Evolutionary conservation across 2,888 invertebrate species (phyloP).

Genomic region (Drosophila atripex): DNA sequence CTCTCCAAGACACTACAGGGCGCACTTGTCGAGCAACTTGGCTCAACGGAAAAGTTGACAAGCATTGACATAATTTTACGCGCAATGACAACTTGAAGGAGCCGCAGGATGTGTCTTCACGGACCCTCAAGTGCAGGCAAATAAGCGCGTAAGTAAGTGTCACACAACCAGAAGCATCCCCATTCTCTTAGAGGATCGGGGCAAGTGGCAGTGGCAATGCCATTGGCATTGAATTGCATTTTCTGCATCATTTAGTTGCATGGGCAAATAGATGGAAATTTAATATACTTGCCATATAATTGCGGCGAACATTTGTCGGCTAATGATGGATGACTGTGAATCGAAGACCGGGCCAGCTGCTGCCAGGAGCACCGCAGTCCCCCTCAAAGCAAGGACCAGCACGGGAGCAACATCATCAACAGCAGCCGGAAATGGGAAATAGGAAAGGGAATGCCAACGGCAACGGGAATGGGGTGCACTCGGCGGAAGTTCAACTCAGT

Average conservation of each 20-base stretch:
- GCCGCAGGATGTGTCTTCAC: slow-evolving; percentile 57
- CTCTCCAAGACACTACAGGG: slow-evolving; percentile 67
- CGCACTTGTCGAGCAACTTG: slow-evolving; percentile 59
- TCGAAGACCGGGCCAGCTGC: slow-evolving; percentile 36
- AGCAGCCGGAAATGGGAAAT: slow-evolving; percentile 57
- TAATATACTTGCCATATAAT: slow-evolving; percentile 71
- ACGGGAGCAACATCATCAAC: slow-evolving; percentile 45
- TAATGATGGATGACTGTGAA: slow-evolving; percentile 69
- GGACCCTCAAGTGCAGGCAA: slow-evolving; percentile 39
- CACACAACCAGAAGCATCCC: slow-evolving; percentile 7
- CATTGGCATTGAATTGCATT: slow-evolving; percentile 38
- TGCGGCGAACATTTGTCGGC: slow-evolving; percentile 51
- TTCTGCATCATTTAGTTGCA: slow-evolving; percentile 72
- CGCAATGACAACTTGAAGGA: slow-evolving; percentile 70
- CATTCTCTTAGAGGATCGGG: not conserved
- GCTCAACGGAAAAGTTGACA: slow-evolving; percentile 70
- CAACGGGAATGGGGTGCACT: slow-evolving; percentile 40
- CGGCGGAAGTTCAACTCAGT: slow-evolving; percentile 75
- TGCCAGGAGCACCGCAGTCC: slow-evolving; percentile 7
- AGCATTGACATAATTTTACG: slow-evolving; percentile 79
- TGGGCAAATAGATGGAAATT: slow-evolving; percentile 54
- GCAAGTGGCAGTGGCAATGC: not conserved
- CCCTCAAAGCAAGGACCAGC: slow-evolving; percentile 7
- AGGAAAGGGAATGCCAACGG: slow-evolving; percentile 29
- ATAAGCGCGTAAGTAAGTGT: slow-evolving; percentile 64